These are phyloP conservation scores for Stegodyphus mimosarum DNA, from an alignment of 1,140 invertebrate genomes.

Conservation along the genomic window DNA sequence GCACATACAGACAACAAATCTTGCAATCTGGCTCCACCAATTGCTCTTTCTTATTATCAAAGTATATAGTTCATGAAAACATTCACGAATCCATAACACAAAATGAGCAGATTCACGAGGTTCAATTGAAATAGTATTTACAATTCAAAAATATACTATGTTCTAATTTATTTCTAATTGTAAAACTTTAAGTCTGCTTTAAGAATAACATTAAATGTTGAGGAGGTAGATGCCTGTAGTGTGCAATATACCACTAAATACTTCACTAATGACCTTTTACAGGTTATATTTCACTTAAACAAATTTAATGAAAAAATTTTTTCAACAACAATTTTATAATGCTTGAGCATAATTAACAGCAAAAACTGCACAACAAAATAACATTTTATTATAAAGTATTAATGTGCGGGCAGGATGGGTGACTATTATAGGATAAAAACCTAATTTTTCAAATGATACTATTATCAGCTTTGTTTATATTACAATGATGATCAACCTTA, in stretches of 20 bases:
- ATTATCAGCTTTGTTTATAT: too few species aligned
- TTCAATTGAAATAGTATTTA: conserved; percentile 47
- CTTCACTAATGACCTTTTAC: conserved; percentile 36
- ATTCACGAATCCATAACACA: conserved; percentile 38
- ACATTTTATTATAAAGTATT: conserved; percentile 21
- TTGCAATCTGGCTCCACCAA: neutral
- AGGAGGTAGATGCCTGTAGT: conserved; percentile 57
- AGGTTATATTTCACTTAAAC: conserved; percentile 31
- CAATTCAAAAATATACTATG: conserved; percentile 61
- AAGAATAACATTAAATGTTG: conserved; percentile 56
- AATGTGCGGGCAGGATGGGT: neutral
- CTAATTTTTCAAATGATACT: too few species aligned
- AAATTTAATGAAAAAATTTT: neutral
- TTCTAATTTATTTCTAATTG: conserved; percentile 48
- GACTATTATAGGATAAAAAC: neutral
- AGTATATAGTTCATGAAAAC: neutral
- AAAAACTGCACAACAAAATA: conserved; percentile 40
- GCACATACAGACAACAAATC: neutral
- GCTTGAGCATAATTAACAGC: conserved; percentile 55
- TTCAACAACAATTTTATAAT: conserved; percentile 45
- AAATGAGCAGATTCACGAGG: conserved; percentile 42
- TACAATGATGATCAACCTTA: too few species aligned
- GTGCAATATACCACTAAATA: conserved; percentile 56
- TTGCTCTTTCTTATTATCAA: neutral
- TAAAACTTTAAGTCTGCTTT: conserved; percentile 37